Evolutionary conservation across 92 coral and sea anemone species (phyloP), one percentile per base, ranked within the genome.

Genomic region (Epizoanthus illoricatus): DNA sequence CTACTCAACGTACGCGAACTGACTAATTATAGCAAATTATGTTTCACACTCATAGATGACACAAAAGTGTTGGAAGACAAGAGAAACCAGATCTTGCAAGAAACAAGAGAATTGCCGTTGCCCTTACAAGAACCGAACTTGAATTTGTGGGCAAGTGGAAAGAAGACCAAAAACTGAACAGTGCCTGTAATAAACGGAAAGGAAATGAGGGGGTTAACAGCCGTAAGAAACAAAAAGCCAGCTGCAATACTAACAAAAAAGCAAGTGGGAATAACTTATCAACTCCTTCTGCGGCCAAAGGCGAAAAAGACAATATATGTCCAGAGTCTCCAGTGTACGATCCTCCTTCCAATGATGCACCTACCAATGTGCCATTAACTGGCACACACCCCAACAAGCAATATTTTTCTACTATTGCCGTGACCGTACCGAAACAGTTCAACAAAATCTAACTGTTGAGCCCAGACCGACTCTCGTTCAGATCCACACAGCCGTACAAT

Each of bases 251-350:
- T 65, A 10, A 21, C 21, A 65, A 65, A 65, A 19, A 65, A 19
- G 70, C 70, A 65, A 36, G 36, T 10, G 21, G 13, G 70, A 65
- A 19, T 15, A 21, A 23, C 70, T 36, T 65, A 23, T 36, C 70
- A 65, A 36, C 33, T 65, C 33, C 3, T 36, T 36, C 33, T 23
- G 70, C 33, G 11, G 28, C 41, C 5, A 28, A 65, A 19, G 40
- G 33, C 5, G 33, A 36, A 18, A 21, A 65, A 9, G 21, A 19
- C 36, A 4, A 65, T 19, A 36, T 19, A 19, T 65, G 70, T 65
- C 70, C 70, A 23, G 70, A 65, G 70, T 65, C 70, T 9, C 70
- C 70, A 65, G 36, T 19, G 70, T 65, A 65, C 33, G 70, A 21
- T 23, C 36, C 70, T 18, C 49, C 49, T 43, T 43, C 49, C 49